Evolutionary conservation across 2,888 invertebrate genomes (phyloP).

Genomic region (Sesia apiformis): DNA sequence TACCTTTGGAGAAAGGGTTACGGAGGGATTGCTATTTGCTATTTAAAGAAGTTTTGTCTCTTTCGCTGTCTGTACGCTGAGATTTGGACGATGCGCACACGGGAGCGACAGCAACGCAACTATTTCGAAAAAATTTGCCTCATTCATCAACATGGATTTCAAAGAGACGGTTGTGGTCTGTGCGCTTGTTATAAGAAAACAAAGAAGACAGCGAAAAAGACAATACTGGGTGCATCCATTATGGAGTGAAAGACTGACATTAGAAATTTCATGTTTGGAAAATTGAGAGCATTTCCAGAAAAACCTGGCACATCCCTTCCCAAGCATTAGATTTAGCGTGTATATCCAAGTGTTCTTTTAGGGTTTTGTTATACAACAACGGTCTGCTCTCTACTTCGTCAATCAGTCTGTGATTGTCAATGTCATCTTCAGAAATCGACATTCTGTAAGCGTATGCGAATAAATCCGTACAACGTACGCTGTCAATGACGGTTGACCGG

Average conservation of each 20-base stretch:
- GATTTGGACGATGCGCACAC: too few species aligned
- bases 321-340: too few species aligned
- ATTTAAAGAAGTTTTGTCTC: too few species aligned
- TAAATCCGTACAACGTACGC: not conserved
- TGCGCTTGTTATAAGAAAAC: constrained; percentile 1
- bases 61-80: too few species aligned
- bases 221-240: constrained; percentile 2
- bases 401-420: too few species aligned
- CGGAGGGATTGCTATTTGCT: too few species aligned
- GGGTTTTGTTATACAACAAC: not conserved
- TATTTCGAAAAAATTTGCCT: too few species aligned
- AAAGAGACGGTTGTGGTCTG: not conserved
- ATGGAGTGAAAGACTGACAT: constrained; percentile 1
- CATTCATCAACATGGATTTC: too few species aligned
- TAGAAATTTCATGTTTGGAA: constrained; percentile 3
- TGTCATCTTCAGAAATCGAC: too few species aligned
- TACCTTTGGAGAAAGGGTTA: too few species aligned
- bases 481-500: not conserved
- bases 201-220: constrained; percentile 2
- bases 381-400: too few species aligned
- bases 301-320: not conserved
- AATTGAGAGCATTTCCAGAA: not conserved
- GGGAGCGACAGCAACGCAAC: too few species aligned
- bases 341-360: not conserved
- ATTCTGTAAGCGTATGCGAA: not conserved